A percentile compares a stretch with the other conserved stretches of the same genome.
Conservation (phyloP, 2,113 vertebrate genomes). For the Egretta garzetta region DNA sequence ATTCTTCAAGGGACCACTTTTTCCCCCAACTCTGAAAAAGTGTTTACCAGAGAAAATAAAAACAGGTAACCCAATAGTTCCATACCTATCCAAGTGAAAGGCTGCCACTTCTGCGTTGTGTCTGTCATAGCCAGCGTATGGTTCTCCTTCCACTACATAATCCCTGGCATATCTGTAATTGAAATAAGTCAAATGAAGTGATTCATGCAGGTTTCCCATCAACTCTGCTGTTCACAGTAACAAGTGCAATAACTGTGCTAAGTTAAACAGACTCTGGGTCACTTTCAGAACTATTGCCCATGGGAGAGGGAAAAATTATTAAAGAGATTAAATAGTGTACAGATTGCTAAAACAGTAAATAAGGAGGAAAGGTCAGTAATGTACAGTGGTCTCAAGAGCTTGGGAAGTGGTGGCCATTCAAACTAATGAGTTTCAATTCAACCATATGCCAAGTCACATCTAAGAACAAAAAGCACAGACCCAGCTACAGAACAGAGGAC, state of each 20-base stretch:
- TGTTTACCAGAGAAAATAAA: not conserved
- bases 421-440: not conserved
- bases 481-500: not conserved
- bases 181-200: not conserved
- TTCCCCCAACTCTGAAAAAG: not conserved
- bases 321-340: not conserved
- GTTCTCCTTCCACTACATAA: conserved; percentile 94
- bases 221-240: not conserved
- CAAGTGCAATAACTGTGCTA: not conserved
- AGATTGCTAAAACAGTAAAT: not conserved
- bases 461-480: not conserved
- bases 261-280: not conserved
- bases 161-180: conserved; percentile 89
- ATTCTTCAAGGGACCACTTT: not conserved
- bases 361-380: not conserved
- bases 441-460: not conserved
- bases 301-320: not conserved
- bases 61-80: not conserved
- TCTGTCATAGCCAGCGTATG: conserved; percentile 94
- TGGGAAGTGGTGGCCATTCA: not conserved
- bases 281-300: not conserved
- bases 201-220: not conserved
- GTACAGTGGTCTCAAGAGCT: not conserved
- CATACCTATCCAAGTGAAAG: conserved; percentile 96
- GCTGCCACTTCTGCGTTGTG: conserved; percentile 98